Evolutionary conservation across 2,888 invertebrate genomes (phyloP), one percentile per base, ranked within the genome.

Genomic region (Microctonus aethiopoides): DNA sequence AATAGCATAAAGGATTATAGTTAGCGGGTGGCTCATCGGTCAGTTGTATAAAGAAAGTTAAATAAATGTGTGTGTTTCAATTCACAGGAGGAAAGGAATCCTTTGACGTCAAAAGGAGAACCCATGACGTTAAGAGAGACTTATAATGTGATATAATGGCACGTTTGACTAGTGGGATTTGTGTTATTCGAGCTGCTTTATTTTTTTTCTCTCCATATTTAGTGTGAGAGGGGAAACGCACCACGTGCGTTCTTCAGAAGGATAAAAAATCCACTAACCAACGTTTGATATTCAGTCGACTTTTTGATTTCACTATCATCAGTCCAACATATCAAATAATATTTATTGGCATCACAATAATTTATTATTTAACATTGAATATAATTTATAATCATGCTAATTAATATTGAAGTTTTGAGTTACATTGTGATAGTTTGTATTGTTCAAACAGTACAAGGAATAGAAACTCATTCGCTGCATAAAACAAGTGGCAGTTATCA

Each of bases 241-340:
- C 34, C 72, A 71, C 70, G 73, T 70, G 71, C 51, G n/a, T 63
- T 20, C 20, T 56, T 60, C 22, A 5, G 46, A 59, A 77, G 75
- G 74, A 78, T 79, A 78, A 78, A 80, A 78, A 79, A 76, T 77
- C 79, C 74, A 74, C 72, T 73, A 70, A 16, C 26, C 57, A 51
- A 22, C 39, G 32, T 32, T 34, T 34, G 51, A 22, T 24, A 69
- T 64, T 32, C 68, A 69, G 68, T 69, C 39, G 34, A 59, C 34
- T 51, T n/a, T 29, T 51, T 51, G 64, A 64, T 64, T 57, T 64
- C 32, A 51, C 24, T 59, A 57, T 13, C 13, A 36, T 22, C 39
- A 7, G 1, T 39, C 56, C 36, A 11, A 29, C n/a, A 13, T n/a
- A 16, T 59, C 9, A 16, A 59, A 10, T 57, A 32, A 32, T 9